Conservation (phyloP, 2,888 invertebrate genomes). For the Mimachlamys varia region DNA sequence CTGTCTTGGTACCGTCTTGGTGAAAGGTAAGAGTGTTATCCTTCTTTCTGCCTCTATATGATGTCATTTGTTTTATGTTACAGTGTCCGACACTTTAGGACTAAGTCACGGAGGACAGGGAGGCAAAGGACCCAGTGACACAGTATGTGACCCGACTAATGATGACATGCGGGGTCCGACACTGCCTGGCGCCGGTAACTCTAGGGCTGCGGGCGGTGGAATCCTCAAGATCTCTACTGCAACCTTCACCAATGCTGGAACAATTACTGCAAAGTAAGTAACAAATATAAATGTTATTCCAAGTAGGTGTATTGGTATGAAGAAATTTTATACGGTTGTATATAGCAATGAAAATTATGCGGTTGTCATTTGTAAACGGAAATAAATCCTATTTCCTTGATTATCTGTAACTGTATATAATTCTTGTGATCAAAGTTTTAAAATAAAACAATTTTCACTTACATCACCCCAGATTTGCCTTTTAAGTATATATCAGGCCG, state of each 20-base stretch:
- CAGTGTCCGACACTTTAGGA: slow-evolving; percentile 48
- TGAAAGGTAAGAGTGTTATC: too few species aligned
- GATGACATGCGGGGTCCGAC: slow-evolving; percentile 61
- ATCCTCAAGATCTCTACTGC: slow-evolving; percentile 57
- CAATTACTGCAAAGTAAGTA: slow-evolving; percentile 66
- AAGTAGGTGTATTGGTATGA: too few species aligned
- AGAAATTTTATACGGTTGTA: too few species aligned
- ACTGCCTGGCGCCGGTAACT: slow-evolving; percentile 60
- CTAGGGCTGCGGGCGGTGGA: slow-evolving; percentile 62
- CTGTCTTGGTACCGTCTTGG: too few species aligned
- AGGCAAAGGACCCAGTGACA: neutral
- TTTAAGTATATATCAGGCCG: too few species aligned
- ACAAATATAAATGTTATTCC: neutral
- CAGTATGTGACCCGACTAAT: slow-evolving; percentile 48
- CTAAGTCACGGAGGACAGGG: slow-evolving; percentile 70
- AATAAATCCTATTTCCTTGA: too few species aligned
- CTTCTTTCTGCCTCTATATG: neutral
- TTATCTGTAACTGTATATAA: too few species aligned
- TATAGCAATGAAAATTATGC: too few species aligned
- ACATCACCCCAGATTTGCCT: too few species aligned
- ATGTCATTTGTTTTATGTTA: neutral
- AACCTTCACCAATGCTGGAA: slow-evolving; percentile 57
- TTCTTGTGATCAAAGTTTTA: too few species aligned
- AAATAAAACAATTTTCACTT: too few species aligned
- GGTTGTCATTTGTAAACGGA: too few species aligned